Evolutionary conservation across 1,140 invertebrate genomes (phyloP), one percentile per base, ranked within the genome.

Genomic region (Zophobas atratus): DNA sequence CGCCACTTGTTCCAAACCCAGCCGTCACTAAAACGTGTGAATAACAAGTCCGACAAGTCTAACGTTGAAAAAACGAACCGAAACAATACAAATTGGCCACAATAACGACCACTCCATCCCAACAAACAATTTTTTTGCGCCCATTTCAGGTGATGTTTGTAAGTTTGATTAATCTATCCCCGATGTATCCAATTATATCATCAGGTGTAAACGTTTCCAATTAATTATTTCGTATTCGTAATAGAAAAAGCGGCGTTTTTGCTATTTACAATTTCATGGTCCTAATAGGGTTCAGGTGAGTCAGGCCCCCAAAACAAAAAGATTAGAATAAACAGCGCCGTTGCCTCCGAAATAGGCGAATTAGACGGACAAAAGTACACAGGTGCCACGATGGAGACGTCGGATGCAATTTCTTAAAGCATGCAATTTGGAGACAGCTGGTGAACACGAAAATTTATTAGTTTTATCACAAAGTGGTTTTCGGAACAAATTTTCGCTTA

Each of bases 121-220:
- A 46, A 46, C 43, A 46, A 46, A 46, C 43, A 46, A 46, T 46
- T 46, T 46, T 46, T 46, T 46, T 46, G 43, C 43, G 8, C 43
- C 43, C 8, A 46, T 3, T 3, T 8, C 43, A 46, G 43, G 8
- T 8, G 43, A 46, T 46, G 43, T 46, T 46, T 46, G 8, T 46
- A 46, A 46, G 43, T 46, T 46, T 46, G 43, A 46, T 46, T 46
- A 46, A 46, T 46, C 43, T 46, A 46, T 46, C 43, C 43, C 43
- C 43, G 43, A 46, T 4, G 43, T 46, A 4, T 46, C 43, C 43
- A 46, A 46, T 46, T 46, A 46, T 46, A 4, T 46, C 43, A 46
- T 46, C 43, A 46, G 43, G 43, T 46, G 43, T 46, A 46, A 46
- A 46, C 43, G 43, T 46, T 46, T 8, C 43, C 43, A 46, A 46